Base-by-base conservation (phyloP, 2,797 vertebrate species). In the Catharus ustulatus region DNA sequence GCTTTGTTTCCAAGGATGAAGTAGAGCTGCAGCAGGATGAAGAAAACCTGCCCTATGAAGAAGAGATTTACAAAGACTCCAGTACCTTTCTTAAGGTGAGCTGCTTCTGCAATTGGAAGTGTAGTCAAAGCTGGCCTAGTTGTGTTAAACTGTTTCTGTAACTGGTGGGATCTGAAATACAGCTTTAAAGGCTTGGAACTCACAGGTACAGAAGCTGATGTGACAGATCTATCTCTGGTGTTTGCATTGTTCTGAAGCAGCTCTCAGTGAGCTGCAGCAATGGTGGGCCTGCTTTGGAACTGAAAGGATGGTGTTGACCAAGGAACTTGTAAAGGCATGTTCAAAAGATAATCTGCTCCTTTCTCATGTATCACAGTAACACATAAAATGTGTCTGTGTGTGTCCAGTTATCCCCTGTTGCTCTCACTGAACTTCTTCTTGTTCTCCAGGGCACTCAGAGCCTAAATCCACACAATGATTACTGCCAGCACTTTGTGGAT, bases 401-500 rank as follows among this genome's bases (percentile, higher is more conserved):
- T 49, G 32, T 67, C 14, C 55, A 36, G 15, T 78, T 87, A 3
- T 4, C 34, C 75, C 15, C 61, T 2, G 2, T 46, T 83, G 49
- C 49, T 24, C 36, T 86, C 20, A 13, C 63, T 54, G 40, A 54
- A 62, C 52, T 90, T 42, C 68, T 57, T 95, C 95, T 89, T 84
- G 36, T 86, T 95, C 75, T 83, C 38, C 95, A 99, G 99, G 99
- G 99, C 74, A 99, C 99, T 6, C 99, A 99, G 96, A 99, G 99
- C 95, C 98, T 99, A 94, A 99, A 99, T 97, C 99, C 99, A 61
- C 99, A 99, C 97, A 99, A 99, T 9, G 99, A 99, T 94, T 99
- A 99, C 94, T 99, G 99, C 97, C 99, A 99, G 45, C 99, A 99
- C 94, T 99, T 99, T 95, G 99, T 99, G 77, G 99, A 99, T 96